Conservation (phyloP, 2,113 vertebrate species). For the Talpa occidentalis region DNA sequence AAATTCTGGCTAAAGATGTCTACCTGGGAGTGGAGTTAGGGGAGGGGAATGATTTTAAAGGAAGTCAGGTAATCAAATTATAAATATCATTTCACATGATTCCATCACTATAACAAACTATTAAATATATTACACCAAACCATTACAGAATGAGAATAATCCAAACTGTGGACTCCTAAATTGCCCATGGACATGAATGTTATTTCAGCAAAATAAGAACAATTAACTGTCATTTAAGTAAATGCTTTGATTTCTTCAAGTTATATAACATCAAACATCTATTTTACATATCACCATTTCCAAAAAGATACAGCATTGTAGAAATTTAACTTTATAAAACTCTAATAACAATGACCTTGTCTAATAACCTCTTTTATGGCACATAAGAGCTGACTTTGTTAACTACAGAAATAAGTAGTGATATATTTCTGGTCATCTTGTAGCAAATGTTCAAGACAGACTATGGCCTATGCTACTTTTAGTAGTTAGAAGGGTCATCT, state of each 20-base stretch:
- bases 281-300: background rate
- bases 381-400: background rate
- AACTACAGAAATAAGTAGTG: background rate
- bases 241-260: background rate
- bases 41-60: background rate
- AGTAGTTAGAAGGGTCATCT: background rate
- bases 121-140: background rate
- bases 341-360: background rate
- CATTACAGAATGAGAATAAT: background rate
- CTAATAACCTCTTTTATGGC: background rate
- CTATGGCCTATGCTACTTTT: background rate
- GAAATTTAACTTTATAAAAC: background rate
- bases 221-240: background rate
- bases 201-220: background rate
- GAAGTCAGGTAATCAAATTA: background rate
- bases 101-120: background rate
- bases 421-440: background rate
- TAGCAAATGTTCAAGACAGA: background rate
- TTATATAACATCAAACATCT: background rate
- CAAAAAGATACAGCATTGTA: background rate
- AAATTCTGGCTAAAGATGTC: background rate
- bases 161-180: background rate
- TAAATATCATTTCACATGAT: constrained; percentile 3
- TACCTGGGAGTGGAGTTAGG: background rate
- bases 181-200: background rate